These are phyloP conservation scores for Lottia scabra DNA, from an alignment of 2,888 invertebrate species.

Conservation along the genomic window DNA sequence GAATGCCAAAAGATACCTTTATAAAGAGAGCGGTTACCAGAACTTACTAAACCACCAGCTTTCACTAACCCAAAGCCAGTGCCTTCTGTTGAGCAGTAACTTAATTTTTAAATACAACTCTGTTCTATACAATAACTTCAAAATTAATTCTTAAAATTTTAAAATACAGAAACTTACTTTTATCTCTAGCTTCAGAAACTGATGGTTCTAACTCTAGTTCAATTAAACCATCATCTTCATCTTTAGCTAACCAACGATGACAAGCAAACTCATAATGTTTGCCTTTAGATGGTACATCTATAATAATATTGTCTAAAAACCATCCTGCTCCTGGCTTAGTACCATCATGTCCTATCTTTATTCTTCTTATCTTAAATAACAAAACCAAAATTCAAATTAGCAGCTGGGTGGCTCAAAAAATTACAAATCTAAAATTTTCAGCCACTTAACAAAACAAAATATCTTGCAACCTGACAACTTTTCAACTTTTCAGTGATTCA, in stretches of 20 bases:
- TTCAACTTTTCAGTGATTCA: too few relatives aligned
- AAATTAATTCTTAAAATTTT: neutral
- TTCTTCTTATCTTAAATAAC: constrained; percentile 60
- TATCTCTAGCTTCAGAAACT: constrained; percentile 54
- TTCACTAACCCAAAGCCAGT: too few relatives aligned
- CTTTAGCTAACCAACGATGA: constrained; percentile 67
- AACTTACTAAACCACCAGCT: too few relatives aligned
- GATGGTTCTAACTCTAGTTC: constrained; percentile 67
- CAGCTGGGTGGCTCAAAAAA: too few relatives aligned
- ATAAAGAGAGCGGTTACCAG: too few relatives aligned
- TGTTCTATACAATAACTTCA: too few relatives aligned
- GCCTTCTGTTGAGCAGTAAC: too few relatives aligned
- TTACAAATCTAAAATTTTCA: too few relatives aligned
- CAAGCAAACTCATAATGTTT: constrained; percentile 65
- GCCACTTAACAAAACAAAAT: too few relatives aligned
- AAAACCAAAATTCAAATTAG: neutral
- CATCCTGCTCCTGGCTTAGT: constrained; percentile 63
- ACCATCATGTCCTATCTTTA: constrained; percentile 68
- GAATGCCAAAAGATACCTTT: too few relatives aligned
- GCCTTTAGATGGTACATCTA: constrained; percentile 66
- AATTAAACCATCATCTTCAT: constrained; percentile 62
- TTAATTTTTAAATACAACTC: neutral
- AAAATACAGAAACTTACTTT: constrained; percentile 49
- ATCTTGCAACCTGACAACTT: too few relatives aligned
- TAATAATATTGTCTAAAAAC: constrained; percentile 67